Evolutionary conservation across 2,797 vertebrate species (phyloP).

Genomic region (Rousettus madagascariensis): DNA sequence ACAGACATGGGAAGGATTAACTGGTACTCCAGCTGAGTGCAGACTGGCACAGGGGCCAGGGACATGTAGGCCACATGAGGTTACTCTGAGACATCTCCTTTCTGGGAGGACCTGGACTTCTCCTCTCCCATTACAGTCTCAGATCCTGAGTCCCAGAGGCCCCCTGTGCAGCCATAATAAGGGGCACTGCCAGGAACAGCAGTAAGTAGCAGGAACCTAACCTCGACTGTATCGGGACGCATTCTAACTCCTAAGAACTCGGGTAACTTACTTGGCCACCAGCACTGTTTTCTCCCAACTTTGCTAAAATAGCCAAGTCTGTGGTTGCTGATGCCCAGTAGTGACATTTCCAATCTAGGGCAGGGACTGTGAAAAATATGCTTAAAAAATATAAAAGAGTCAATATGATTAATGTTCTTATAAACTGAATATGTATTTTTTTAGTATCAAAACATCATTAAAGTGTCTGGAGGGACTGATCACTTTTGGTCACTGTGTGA

Average conservation of each 20-base stretch:
- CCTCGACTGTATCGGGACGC: constrained; percentile 51
- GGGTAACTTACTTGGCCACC: constrained; percentile 60
- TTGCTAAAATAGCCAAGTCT: constrained; percentile 67
- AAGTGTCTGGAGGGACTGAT: constrained; percentile 52
- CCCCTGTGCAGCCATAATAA: not conserved
- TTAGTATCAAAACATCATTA: constrained; percentile 61
- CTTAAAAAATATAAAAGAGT: constrained; percentile 65
- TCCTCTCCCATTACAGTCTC: not conserved
- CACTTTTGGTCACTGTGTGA: constrained; percentile 45
- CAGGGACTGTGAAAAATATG: constrained; percentile 67
- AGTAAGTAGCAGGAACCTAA: constrained; percentile 33
- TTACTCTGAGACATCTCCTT: constrained; percentile 29
- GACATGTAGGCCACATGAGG: not conserved
- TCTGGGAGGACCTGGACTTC: constrained; percentile 12
- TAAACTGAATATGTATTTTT: constrained; percentile 57
- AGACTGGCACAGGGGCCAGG: not conserved
- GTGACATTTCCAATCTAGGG: constrained; percentile 70
- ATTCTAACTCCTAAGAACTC: constrained; percentile 51
- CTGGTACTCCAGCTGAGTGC: not conserved
- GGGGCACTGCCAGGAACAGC: constrained; percentile 32
- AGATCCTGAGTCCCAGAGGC: constrained; percentile 39
- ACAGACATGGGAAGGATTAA: constrained; percentile 21
- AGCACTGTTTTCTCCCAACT: constrained; percentile 66
- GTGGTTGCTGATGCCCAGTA: constrained; percentile 72
- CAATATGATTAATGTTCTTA: constrained; percentile 70